Percentiles rank a stretch among this genome's conserved stretches.
Conservation (phyloP, 2,888 invertebrate species). For the Idaea aversata region DNA sequence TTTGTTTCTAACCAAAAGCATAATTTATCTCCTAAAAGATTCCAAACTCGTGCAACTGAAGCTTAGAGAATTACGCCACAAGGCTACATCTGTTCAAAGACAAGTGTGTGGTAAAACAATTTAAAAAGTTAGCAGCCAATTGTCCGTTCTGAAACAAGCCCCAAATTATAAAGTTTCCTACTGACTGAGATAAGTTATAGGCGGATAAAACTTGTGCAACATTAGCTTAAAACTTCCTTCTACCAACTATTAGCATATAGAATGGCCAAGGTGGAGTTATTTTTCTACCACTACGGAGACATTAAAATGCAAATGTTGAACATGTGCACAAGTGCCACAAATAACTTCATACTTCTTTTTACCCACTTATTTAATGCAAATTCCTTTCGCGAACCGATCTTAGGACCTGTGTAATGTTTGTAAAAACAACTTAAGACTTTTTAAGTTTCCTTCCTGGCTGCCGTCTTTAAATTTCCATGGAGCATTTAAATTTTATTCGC, state of each 20-base stretch:
- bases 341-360: constrained; percentile 36
- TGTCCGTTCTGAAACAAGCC: constrained; percentile 28
- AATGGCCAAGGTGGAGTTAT: constrained; percentile 49
- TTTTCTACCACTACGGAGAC: constrained; percentile 49
- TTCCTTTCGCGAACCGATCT: constrained; percentile 8
- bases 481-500: constrained; percentile 1
- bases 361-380: constrained; percentile 32
- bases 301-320: constrained; percentile 59
- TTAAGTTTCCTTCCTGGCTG: constrained; percentile 2
- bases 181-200: constrained; percentile 27
- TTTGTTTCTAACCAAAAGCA: not conserved
- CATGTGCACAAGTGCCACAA: constrained; percentile 41
- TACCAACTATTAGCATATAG: constrained; percentile 50
- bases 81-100: constrained; percentile 9
- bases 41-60: constrained; percentile 13
- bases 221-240: constrained; percentile 45
- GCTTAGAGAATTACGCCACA: constrained; percentile 10
- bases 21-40: not conserved
- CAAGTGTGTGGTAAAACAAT: constrained; percentile 27
- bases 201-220: constrained; percentile 49
- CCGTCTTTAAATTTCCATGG: constrained; percentile 3
- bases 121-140: constrained; percentile 30
- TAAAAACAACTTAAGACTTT: constrained; percentile 4
- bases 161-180: constrained; percentile 30
- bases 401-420: constrained; percentile 1